A percentile compares a stretch with the other conserved stretches of the same genome.
Conservation (phyloP, 2,113 vertebrate species). For the Empidonax traillii region DNA sequence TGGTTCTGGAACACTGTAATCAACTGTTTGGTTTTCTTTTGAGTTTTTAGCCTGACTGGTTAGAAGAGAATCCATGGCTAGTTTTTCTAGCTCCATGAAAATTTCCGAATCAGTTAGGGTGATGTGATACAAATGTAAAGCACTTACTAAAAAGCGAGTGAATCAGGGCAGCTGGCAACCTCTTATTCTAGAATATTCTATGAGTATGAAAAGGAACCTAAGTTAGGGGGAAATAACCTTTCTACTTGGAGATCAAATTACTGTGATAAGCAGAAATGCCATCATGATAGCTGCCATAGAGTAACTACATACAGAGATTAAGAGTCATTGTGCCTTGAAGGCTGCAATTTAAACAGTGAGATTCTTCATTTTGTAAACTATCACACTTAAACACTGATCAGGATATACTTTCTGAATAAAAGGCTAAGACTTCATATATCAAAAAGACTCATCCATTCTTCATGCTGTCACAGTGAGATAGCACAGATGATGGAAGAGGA, state of each 20-base stretch:
- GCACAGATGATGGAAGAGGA: conserved; percentile 17
- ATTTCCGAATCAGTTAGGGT: neutral
- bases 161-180: neutral
- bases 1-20: neutral
- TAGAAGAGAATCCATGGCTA: neutral
- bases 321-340: conserved; percentile 16
- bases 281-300: neutral
- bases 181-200: neutral
- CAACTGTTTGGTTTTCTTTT: neutral
- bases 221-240: neutral
- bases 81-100: neutral
- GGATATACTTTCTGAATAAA: conserved; percentile 53
- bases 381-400: conserved; percentile 34
- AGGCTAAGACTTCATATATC: conserved; percentile 41
- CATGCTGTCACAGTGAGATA: neutral
- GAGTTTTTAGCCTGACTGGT: neutral
- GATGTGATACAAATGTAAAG: neutral
- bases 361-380: conserved; percentile 34
- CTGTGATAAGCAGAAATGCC: neutral
- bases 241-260: neutral
- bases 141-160: neutral
- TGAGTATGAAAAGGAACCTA: neutral
- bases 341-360: conserved; percentile 33
- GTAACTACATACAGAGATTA: neutral
- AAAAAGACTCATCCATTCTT: neutral